Percentiles rank a stretch among this genome's conserved stretches.
phyloP scores from a whole-genome alignment of 2,113 vertebrate genomes.

The Xenopus laevis region DNA sequence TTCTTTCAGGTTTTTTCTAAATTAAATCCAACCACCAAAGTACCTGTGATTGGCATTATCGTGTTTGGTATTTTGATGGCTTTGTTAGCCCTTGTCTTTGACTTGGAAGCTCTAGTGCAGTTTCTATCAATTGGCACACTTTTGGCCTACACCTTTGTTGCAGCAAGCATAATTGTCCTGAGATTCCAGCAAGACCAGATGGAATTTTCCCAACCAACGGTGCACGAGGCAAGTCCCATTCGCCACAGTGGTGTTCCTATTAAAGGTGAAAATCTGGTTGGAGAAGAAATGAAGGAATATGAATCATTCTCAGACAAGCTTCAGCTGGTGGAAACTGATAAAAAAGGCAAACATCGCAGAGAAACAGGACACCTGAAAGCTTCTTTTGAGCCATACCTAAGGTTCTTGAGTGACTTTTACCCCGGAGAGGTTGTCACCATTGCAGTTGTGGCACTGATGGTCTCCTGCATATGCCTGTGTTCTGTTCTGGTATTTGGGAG shows the following conservation, averaged over 20 bases:
- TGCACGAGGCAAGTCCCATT: slow-evolving; percentile 46
- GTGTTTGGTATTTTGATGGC: slow-evolving; percentile 87
- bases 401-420: slow-evolving; percentile 69
- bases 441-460: slow-evolving; percentile 74
- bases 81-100: slow-evolving; percentile 79
- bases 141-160: slow-evolving; percentile 90
- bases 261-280: slow-evolving; percentile 53
- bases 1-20: slow-evolving; percentile 85
- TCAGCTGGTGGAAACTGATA: slow-evolving; percentile 75
- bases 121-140: slow-evolving; percentile 92
- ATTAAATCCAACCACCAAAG: slow-evolving; percentile 86
- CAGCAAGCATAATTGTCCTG: slow-evolving; percentile 81
- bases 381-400: slow-evolving; percentile 79
- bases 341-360: slow-evolving; percentile 54
- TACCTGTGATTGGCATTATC: slow-evolving; percentile 81
- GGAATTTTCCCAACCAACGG: fast-evolving
- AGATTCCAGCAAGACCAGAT: slow-evolving; percentile 80
- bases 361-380: slow-evolving; percentile 78
- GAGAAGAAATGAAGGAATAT: slow-evolving; percentile 73
- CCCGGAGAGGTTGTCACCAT: slow-evolving; percentile 76
- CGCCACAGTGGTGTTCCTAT: slow-evolving; percentile 47
- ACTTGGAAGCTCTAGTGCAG: slow-evolving; percentile 91
- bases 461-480: slow-evolving; percentile 73
- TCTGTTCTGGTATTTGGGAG: slow-evolving; percentile 75
- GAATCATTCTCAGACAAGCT: slow-evolving; percentile 90